A percentile compares a stretch with the other conserved stretches of the same genome.
Evolutionary conservation across 2,797 vertebrate genomes (phyloP).

Genomic region (Tapirus indicus): DNA sequence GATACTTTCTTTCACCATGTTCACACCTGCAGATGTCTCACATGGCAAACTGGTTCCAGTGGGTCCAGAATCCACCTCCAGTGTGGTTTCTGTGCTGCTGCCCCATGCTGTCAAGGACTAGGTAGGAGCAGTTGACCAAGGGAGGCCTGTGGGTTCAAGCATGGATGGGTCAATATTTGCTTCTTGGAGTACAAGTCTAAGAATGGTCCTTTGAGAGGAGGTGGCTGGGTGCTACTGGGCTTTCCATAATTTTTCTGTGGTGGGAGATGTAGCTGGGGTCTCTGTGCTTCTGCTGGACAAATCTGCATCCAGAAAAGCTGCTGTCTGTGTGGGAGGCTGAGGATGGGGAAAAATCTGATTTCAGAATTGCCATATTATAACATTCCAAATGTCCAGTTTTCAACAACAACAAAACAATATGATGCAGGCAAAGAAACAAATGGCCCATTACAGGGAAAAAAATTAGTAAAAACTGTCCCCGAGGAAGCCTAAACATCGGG

Average conservation of each 20-base stretch:
- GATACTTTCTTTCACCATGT: rapidly evolving
- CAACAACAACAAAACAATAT: background rate
- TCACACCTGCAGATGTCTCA: background rate
- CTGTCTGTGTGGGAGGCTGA: background rate
- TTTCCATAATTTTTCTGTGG: background rate
- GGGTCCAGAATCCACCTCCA: background rate
- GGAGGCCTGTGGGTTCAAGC: background rate
- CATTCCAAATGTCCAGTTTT: background rate
- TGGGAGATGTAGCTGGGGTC: background rate
- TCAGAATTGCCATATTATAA: background rate
- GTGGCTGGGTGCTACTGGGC: background rate
- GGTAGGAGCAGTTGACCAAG: background rate
- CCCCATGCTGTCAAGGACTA: background rate
- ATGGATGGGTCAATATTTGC: background rate
- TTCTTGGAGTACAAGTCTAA: background rate
- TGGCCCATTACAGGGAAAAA: background rate
- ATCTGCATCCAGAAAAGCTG: background rate
- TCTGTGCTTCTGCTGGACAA: too few species aligned
- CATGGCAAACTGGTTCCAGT: too few species aligned
- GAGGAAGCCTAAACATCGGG: background rate
- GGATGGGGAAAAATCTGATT: background rate
- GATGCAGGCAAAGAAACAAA: background rate
- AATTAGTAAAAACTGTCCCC: background rate
- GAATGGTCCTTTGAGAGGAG: background rate
- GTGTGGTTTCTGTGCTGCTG: background rate